Conservation (phyloP, 2,888 invertebrate genomes). For the Autographa pulchrina region DNA sequence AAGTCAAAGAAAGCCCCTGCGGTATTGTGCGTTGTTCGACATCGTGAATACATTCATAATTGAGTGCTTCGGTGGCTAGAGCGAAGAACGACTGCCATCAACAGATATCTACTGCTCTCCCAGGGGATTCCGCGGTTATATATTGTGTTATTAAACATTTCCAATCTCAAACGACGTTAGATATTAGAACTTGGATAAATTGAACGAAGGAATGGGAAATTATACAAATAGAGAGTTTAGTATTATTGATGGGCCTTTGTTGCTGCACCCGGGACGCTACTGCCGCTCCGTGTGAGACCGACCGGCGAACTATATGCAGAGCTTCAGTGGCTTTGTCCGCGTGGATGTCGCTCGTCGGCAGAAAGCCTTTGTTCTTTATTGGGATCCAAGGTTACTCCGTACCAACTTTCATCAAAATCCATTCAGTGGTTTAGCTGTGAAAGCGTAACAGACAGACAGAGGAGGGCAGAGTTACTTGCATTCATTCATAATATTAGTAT, state of each 20-base stretch:
- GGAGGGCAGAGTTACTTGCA: no score
- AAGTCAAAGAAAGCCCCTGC: conserved; percentile 32
- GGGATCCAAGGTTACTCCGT: no score
- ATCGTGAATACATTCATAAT: conserved; percentile 19
- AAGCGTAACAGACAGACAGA: no score
- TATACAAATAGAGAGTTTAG: neutral
- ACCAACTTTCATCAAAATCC: no score
- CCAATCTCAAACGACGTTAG: neutral
- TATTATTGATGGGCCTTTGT: neutral
- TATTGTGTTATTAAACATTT: neutral
- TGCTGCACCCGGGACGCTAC: neutral
- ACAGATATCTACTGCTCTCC: conserved; percentile 16
- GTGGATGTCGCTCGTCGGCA: no score
- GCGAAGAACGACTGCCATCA: conserved; percentile 8
- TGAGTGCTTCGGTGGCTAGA: conserved; percentile 19
- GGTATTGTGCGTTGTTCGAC: conserved; percentile 16
- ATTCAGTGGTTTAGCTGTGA: no score
- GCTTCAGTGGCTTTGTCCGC: no score
- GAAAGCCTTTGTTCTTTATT: no score
- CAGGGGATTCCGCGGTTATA: conserved; percentile 13
- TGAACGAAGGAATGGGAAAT: neutral
- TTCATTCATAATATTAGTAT: no score
- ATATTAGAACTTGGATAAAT: neutral
- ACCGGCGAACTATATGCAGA: no score
- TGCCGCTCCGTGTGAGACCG: no score